Evolutionary conservation across 53 echinoderm and acorn worm species (phyloP).

Genomic region (Zoroaster sp.): DNA sequence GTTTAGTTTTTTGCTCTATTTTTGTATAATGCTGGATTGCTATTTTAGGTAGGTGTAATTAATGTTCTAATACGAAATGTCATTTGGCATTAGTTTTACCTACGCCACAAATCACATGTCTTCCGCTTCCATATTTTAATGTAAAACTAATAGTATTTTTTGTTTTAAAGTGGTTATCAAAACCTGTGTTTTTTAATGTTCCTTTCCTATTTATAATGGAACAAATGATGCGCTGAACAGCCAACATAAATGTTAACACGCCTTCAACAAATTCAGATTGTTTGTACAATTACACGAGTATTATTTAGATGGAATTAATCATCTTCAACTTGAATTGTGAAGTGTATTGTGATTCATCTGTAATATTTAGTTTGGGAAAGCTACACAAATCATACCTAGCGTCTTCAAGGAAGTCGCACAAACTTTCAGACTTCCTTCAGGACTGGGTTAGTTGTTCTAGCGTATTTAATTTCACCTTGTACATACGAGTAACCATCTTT

Average conservation of each 20-base stretch:
- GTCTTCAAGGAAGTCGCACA: background rate
- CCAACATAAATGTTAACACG: background rate
- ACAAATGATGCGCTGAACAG: constrained; percentile 9
- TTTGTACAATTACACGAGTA: no score
- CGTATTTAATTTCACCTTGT: constrained; percentile 18
- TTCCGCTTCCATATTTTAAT: constrained; percentile 17
- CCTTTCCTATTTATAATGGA: background rate
- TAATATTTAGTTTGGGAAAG: no score
- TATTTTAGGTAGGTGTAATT: constrained; percentile 34
- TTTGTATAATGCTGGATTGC: constrained; percentile 9
- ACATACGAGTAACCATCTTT: constrained; percentile 6
- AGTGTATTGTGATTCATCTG: no score
- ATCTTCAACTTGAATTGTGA: no score
- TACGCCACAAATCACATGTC: constrained; percentile 16
- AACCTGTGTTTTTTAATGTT: background rate
- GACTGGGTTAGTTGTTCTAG: background rate
- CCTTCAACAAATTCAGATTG: no score
- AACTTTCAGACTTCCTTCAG: background rate
- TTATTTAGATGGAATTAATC: no score
- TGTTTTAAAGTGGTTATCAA: background rate
- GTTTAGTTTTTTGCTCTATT: constrained; percentile 18
- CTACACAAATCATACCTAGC: background rate
- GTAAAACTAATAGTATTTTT: constrained; percentile 22
- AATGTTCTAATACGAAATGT: background rate
- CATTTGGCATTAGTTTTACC: background rate